Percentiles rank a stretch among this genome's conserved stretches.
phyloP scores from a whole-genome alignment of 2,888 invertebrate genomes.

The Rhagonycha fulva region DNA sequence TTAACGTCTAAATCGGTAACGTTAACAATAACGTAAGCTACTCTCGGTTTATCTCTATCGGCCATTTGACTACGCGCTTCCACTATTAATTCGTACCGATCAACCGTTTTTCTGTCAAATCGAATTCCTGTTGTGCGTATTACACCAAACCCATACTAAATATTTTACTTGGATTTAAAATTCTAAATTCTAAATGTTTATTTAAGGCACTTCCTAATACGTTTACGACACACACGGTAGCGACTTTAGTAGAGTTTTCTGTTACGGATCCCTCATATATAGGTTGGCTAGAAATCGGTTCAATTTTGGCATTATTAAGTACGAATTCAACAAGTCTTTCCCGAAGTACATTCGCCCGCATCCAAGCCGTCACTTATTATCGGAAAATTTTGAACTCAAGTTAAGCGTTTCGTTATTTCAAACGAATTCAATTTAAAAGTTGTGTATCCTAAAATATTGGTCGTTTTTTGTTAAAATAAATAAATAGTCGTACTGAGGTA shows the following conservation, averaged over 20 bases:
- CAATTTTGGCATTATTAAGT: conserved; percentile 12
- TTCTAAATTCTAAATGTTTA: conserved; percentile 84
- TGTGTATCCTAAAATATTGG: conserved; percentile 54
- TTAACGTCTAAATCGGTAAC: conserved; percentile 88
- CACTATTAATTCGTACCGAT: conserved; percentile 81
- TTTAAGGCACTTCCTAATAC: conserved; percentile 87
- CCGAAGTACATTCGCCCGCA: conserved; percentile 58
- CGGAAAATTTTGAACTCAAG: conserved; percentile 50
- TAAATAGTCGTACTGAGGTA: no score
- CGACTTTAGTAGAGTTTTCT: conserved; percentile 84
- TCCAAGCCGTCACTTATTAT: conserved; percentile 55
- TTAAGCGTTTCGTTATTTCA: conserved; percentile 47
- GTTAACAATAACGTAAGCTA: conserved; percentile 84
- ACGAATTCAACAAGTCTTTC: conserved; percentile 50
- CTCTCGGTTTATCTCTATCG: conserved; percentile 62
- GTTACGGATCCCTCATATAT: conserved; percentile 79
- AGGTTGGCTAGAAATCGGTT: conserved; percentile 36
- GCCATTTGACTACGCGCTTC: conserved; percentile 68
- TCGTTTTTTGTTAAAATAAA: conserved; percentile 55
- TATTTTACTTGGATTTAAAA: conserved; percentile 84
- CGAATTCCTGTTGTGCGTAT: conserved; percentile 80
- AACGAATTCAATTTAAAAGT: conserved; percentile 52
- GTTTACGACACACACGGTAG: conserved; percentile 81
- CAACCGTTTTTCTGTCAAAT: conserved; percentile 86
- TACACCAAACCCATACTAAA: conserved; percentile 89